Evolutionary conservation across 1,140 invertebrate species (phyloP), one percentile per base, ranked within the genome.

Genomic region (Ephestia elutella): DNA sequence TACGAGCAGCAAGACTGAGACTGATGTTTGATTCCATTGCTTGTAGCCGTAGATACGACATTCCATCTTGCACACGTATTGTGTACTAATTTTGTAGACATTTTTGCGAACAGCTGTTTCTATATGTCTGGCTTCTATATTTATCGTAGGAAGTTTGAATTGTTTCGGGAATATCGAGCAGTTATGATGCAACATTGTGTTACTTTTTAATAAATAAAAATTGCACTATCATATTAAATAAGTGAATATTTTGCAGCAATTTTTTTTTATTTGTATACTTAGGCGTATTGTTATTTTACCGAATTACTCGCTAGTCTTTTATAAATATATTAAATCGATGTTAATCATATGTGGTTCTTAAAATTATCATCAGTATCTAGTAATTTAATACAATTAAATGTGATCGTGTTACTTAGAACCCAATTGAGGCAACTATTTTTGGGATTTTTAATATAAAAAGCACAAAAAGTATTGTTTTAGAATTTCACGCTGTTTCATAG

Each of bases 1-100:
- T 66, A 90, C 89, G 65, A 89, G 86, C 66, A 90, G 89, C 73
- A 89, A 90, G 75, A 90, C 89, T 73, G 89, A 90, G 86, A 90
- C 89, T 88, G 89, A 90, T 85, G 84, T 89, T 75, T 89, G 86
- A 81, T 80, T 83, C 70, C 69, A 66, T 44, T 67, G 60, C 73
- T 72, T 69, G 57, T 75, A 72, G 54, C 57, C 49, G 38, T 69
- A 70, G 56, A 65, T 49, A 50, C 57, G 56, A 73, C 73, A 78
- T 80, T 81, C 73, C 75, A 68, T 68, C n/a, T 66, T 59, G 30
- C 51, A 28, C 20, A 57, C 21, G 10, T 44, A 25, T 54, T 59
- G 38, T 44, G 38, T 44, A 11, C 38, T 44, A 15, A 15, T 44
- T 44, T 44, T 44, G 38, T n/a, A 44, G 38, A 44, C 13, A 44